phyloP scores from a whole-genome alignment of 2,113 vertebrate genomes.

The Condylura cristata region DNA sequence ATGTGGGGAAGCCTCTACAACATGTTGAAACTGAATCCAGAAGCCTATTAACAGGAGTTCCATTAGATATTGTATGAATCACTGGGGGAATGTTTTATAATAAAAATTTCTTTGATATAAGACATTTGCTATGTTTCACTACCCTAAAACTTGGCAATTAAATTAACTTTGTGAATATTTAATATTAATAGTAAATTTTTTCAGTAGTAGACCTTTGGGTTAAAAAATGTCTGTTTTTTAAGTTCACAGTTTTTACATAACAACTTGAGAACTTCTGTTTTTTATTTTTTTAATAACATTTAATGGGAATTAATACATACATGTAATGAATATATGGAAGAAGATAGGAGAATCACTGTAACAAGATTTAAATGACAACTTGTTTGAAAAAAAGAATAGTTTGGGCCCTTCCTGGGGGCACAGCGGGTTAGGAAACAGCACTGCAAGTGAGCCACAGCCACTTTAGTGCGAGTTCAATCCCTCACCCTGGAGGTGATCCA shows the following conservation, averaged over 20 bases:
- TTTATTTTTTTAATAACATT: conserved; percentile 1
- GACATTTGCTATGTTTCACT: not conserved
- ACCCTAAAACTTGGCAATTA: not conserved
- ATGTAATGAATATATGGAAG: not conserved
- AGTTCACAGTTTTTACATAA: not conserved
- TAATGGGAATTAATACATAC: not conserved
- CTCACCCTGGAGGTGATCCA: too few relatives aligned
- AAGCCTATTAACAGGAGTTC: not conserved
- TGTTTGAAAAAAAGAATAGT: not conserved
- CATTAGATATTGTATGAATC: not conserved
- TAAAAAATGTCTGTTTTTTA: conserved; percentile 1
- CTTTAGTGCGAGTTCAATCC: too few relatives aligned
- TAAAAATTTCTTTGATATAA: not conserved
- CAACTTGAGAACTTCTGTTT: conserved; percentile 21
- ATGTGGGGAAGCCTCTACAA: too few relatives aligned
- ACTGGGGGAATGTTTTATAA: conserved; percentile 1
- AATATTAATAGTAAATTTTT: conserved; percentile 17
- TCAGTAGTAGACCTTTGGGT: not conserved
- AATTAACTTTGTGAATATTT: not conserved
- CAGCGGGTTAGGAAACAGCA: too few relatives aligned
- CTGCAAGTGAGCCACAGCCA: too few relatives aligned
- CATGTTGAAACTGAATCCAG: too few relatives aligned
- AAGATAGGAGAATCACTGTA: not conserved
- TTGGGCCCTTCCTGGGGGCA: too few relatives aligned
- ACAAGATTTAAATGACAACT: conserved; percentile 1